Conservation (phyloP, 2,797 vertebrate genomes). For the Odontamblyopus rebecca region DNA sequence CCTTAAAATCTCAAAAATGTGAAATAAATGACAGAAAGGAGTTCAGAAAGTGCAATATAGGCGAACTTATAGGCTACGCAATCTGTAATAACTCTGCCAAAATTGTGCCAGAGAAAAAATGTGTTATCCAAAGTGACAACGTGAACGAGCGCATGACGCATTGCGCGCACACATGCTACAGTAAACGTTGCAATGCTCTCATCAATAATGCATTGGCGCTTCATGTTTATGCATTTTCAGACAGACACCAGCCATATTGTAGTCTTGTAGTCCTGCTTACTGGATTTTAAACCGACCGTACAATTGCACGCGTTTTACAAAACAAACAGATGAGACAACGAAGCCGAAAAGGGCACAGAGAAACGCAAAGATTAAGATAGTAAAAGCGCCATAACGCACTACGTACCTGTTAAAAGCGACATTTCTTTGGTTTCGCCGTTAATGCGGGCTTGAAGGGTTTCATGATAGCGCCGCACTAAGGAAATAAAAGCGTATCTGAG, state of each 20-base stretch:
- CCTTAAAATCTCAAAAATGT: neutral
- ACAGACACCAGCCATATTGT: constrained; percentile 65
- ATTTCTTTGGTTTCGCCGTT: constrained; percentile 75
- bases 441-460: constrained; percentile 84
- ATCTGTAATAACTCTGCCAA: neutral
- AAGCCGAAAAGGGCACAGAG: constrained; percentile 42
- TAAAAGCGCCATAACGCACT: constrained; percentile 50
- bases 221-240: constrained; percentile 89
- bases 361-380: constrained; percentile 47
- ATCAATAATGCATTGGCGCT: constrained; percentile 91
- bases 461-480: constrained; percentile 78
- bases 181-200: constrained; percentile 69
- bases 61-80: neutral
- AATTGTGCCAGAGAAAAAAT: constrained; percentile 24
- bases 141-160: constrained; percentile 24
- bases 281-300: constrained; percentile 7
- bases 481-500: constrained; percentile 88
- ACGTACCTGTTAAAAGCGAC: constrained; percentile 76
- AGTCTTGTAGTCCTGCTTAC: constrained; percentile 25
- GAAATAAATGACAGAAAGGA: neutral
- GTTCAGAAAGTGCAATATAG: constrained; percentile 25
- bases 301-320: constrained; percentile 24
- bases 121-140: constrained; percentile 41
- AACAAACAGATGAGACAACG: constrained; percentile 38
- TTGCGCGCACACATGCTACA: constrained; percentile 33